phyloP scores from a whole-genome alignment of 2,888 invertebrate genomes.

The Loripinus fragilis region DNA sequence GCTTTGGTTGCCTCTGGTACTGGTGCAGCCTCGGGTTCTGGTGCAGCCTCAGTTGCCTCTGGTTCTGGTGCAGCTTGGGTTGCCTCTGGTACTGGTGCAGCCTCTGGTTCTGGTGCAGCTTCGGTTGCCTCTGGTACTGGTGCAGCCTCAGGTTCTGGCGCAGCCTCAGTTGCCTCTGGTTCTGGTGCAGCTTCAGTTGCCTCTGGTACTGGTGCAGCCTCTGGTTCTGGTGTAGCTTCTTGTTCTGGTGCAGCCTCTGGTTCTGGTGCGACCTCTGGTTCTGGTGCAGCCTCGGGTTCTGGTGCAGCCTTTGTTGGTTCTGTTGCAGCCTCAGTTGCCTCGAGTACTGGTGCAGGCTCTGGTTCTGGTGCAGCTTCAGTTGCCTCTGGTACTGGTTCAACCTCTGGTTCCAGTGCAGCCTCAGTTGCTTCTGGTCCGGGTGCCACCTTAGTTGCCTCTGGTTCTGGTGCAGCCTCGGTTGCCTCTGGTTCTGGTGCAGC shows the following conservation, averaged over 20 bases:
- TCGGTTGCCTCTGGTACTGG: neutral
- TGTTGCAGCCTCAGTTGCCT: neutral
- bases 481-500: conserved; percentile 2
- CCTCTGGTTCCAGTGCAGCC: conserved; percentile 4
- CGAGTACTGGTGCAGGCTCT: neutral
- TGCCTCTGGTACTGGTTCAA: neutral
- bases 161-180: neutral
- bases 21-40: conserved; percentile 6
- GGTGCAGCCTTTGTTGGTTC: conserved; percentile 2
- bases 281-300: conserved; percentile 7
- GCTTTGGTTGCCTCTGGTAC: neutral
- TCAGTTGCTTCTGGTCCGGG: neutral
- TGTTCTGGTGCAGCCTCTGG: neutral
- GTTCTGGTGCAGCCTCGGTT: neutral
- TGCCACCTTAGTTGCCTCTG: neutral
- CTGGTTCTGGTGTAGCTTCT: neutral
- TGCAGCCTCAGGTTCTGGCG: conserved; percentile 10
- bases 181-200: neutral
- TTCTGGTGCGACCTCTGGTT: neutral
- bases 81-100: neutral
- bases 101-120: neutral
- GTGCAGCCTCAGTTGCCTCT: neutral
- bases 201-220: conserved; percentile 4
- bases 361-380: conserved; percentile 14
- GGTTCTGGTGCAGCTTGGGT: too few species aligned